Percentiles rank a stretch among this genome's conserved stretches.
phyloP scores from a whole-genome alignment of 2,797 vertebrate species.

The Poecilia wingei region DNA sequence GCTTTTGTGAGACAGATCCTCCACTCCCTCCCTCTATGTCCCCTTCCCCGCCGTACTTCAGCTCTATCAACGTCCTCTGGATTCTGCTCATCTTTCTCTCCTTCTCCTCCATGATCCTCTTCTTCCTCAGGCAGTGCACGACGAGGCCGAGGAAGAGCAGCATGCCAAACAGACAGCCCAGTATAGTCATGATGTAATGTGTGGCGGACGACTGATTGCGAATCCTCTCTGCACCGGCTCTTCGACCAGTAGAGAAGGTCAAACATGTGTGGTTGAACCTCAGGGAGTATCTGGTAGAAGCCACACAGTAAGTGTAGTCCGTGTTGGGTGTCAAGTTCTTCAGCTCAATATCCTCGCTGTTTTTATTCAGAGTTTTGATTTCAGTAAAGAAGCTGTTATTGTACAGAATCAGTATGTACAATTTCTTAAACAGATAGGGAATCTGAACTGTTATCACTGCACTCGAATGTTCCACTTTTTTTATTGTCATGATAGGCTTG shows the following conservation, averaged over 20 bases:
- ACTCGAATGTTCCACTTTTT: slow-evolving; percentile 84
- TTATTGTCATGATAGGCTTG: slow-evolving; percentile 87
- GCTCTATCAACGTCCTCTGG: slow-evolving; percentile 93
- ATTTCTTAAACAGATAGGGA: slow-evolving; percentile 91
- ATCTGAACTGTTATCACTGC: slow-evolving; percentile 91
- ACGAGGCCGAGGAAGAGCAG: slow-evolving; percentile 91
- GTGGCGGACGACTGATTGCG: slow-evolving; percentile 89
- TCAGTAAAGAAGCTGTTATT: slow-evolving; percentile 93
- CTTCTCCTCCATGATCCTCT: slow-evolving; percentile 87
- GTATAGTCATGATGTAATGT: slow-evolving; percentile 95
- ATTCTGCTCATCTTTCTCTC: slow-evolving; percentile 89
- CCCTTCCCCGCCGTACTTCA: slow-evolving; percentile 86
- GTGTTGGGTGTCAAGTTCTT: slow-evolving; percentile 89
- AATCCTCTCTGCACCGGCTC: slow-evolving; percentile 65
- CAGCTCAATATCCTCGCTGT: slow-evolving; percentile 90
- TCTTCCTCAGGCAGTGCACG: slow-evolving; percentile 90
- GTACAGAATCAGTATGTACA: slow-evolving; percentile 97
- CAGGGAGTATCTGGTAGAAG: slow-evolving; percentile 90
- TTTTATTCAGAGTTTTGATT: slow-evolving; percentile 87
- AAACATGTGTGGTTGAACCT: slow-evolving; percentile 97
- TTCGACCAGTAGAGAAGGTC: slow-evolving; percentile 88
- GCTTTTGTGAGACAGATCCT: slow-evolving; percentile 86
- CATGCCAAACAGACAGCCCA: slow-evolving; percentile 97
- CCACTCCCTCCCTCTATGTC: slow-evolving; percentile 69
- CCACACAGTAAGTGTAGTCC: slow-evolving; percentile 96